A percentile compares a stretch with the other conserved stretches of the same genome.
phyloP scores from a whole-genome alignment of 2,113 vertebrate genomes.

The Rhegmatorhina hoffmannsi region DNA sequence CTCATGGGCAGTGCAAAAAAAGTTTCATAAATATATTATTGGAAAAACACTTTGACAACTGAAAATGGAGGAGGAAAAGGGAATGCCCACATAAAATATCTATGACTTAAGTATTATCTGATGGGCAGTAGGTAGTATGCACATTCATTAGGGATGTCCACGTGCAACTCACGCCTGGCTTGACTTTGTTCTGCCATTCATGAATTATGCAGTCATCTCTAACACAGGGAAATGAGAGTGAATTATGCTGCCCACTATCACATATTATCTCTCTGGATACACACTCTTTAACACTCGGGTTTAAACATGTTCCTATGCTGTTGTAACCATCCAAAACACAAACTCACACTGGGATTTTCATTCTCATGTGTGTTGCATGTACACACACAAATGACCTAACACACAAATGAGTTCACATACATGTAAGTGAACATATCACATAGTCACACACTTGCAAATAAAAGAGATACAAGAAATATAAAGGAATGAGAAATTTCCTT shows the following conservation, averaged over 20 bases:
- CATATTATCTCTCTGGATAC: conserved; percentile 58
- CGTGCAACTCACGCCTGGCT: conserved; percentile 50
- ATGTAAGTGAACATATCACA: neutral
- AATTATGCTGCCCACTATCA: conserved; percentile 73
- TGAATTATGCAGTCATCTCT: conserved; percentile 75
- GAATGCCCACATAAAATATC: neutral
- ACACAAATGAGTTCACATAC: neutral
- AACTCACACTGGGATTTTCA: neutral
- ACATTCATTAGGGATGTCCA: conserved; percentile 60
- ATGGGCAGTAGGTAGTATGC: neutral
- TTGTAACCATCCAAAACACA: neutral
- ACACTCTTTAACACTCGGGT: conserved; percentile 53
- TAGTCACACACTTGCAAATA: neutral
- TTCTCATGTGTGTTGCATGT: neutral
- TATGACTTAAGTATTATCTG: neutral
- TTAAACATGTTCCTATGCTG: conserved; percentile 20
- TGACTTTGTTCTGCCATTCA: conserved; percentile 79
- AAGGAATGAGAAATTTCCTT: neutral
- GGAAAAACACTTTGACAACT: neutral
- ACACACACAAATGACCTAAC: neutral
- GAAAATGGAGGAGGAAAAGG: neutral
- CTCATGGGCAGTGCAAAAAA: neutral
- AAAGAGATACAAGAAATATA: neutral
- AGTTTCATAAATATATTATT: neutral
- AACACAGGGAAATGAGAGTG: conserved; percentile 66